Percentiles rank a stretch among this genome's conserved stretches.
Evolutionary conservation across 2,888 invertebrate genomes (phyloP).

Genomic region (Thecophora atra): DNA sequence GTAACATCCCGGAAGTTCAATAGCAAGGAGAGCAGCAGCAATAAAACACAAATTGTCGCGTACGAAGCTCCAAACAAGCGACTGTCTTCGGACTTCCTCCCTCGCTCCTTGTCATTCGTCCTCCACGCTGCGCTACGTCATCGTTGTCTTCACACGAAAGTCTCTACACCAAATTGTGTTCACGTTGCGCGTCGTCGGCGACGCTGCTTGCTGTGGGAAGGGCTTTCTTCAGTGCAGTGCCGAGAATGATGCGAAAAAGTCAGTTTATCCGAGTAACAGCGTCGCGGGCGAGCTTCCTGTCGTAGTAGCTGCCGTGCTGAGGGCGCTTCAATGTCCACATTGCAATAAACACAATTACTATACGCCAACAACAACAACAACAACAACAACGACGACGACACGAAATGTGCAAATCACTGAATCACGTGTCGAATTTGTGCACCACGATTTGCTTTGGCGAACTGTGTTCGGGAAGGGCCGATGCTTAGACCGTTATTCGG

Average conservation of each 20-base stretch:
- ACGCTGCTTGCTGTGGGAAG: neutral
- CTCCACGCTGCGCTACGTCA: neutral
- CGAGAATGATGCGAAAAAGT: conserved; percentile 18
- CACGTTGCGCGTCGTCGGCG: neutral
- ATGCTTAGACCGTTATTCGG: neutral
- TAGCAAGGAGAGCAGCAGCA: conserved; percentile 37
- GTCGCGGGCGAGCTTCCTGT: neutral
- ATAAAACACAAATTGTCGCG: conserved; percentile 18
- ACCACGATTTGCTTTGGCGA: neutral
- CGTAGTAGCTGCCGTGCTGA: neutral
- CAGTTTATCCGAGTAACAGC: neutral
- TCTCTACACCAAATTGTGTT: conserved; percentile 46
- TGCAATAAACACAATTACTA: neutral
- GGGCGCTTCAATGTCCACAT: neutral
- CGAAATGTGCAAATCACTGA: neutral
- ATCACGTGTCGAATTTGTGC: neutral
- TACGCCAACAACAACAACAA: too few relatives aligned
- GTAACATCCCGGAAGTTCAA: conserved; percentile 37
- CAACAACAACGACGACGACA: neutral
- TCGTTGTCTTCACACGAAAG: conserved; percentile 40
- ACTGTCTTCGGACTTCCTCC: conserved; percentile 7
- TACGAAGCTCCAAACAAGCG: neutral
- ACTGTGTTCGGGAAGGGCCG: neutral
- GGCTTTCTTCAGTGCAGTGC: conserved; percentile 13
- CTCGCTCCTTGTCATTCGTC: conserved; percentile 3